A percentile compares a stretch with the other conserved stretches of the same genome.
These are phyloP conservation scores for Rhinolophus sinicus DNA, from an alignment of 2,113 vertebrate genomes.

Conservation along the genomic window DNA sequence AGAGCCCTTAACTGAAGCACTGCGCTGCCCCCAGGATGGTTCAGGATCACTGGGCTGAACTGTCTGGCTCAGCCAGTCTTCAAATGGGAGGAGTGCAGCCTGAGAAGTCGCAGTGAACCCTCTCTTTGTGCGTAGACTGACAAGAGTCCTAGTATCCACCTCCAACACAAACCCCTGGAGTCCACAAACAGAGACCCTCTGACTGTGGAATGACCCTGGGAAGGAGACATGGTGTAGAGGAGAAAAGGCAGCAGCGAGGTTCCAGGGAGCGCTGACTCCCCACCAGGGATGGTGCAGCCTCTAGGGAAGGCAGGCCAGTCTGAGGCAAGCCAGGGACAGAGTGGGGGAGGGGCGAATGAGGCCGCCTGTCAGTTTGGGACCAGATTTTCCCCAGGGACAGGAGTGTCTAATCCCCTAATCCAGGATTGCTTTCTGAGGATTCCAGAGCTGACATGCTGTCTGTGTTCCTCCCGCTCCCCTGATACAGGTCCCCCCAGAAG, in stretches of 20 bases:
- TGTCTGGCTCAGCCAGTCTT: not conserved
- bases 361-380: constrained; percentile 53
- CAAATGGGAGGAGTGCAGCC: not conserved
- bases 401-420: constrained; percentile 80
- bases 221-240: not conserved
- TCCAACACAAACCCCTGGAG: not conserved
- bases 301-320: not conserved
- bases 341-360: constrained; percentile 68
- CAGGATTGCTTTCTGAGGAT: constrained; percentile 80
- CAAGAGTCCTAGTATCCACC: not conserved
- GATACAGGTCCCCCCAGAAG: not conserved
- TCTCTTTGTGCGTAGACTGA: not conserved
- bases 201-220: not conserved
- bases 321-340: not conserved
- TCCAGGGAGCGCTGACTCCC: not conserved
- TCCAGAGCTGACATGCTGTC: constrained; percentile 63
- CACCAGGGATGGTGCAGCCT: constrained; percentile 56
- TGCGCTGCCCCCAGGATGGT: not conserved
- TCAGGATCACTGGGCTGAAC: constrained; percentile 30
- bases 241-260: not conserved
- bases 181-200: not conserved
- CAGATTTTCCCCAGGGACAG: constrained; percentile 73
- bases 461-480: not conserved
- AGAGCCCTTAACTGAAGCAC: not conserved
- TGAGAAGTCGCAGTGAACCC: constrained; percentile 24